Evolutionary conservation across 2,113 vertebrate genomes (phyloP).

Genomic region (Callionymus lyra): DNA sequence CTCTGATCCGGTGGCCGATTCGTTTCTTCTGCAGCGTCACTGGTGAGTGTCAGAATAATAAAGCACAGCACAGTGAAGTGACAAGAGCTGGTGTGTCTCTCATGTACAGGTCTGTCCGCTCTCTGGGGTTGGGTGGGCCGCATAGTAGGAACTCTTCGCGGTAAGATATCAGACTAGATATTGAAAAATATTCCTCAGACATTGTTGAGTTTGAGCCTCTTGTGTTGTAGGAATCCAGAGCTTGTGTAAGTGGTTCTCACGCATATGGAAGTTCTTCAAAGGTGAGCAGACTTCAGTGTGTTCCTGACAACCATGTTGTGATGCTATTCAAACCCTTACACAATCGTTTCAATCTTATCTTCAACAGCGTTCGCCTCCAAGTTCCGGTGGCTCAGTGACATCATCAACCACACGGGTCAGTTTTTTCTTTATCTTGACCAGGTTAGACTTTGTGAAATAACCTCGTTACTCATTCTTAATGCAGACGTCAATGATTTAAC

Average conservation of each 20-base stretch:
- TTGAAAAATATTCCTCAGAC: not conserved
- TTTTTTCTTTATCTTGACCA: slow-evolving; percentile 2
- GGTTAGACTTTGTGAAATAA: too few relatives aligned
- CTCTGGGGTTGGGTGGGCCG: slow-evolving; percentile 55
- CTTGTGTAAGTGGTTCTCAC: slow-evolving; percentile 38
- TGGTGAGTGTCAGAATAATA: slow-evolving; percentile 32
- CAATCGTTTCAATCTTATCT: slow-evolving; percentile 3
- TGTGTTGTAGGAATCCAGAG: slow-evolving; percentile 43
- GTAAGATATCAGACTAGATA: slow-evolving; percentile 26
- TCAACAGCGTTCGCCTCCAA: slow-evolving; percentile 32
- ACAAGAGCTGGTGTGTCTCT: not conserved
- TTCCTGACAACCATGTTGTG: not conserved
- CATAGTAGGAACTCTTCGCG: slow-evolving; percentile 49
- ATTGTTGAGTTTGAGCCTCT: not conserved
- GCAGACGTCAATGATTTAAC: too few relatives aligned
- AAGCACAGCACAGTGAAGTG: not conserved
- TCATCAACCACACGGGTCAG: slow-evolving; percentile 35
- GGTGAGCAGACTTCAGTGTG: slow-evolving; percentile 27
- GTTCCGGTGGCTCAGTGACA: slow-evolving; percentile 30
- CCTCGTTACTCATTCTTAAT: too few relatives aligned
- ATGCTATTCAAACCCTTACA: not conserved
- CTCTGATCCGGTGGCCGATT: slow-evolving; percentile 54
- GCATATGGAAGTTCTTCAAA: slow-evolving; percentile 32
- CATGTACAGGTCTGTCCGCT: slow-evolving; percentile 41
- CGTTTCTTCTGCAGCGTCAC: slow-evolving; percentile 56